These are phyloP conservation scores for Zelostemma sp. DNA, from an alignment of 1,140 invertebrate species.

Conservation along the genomic window DNA sequence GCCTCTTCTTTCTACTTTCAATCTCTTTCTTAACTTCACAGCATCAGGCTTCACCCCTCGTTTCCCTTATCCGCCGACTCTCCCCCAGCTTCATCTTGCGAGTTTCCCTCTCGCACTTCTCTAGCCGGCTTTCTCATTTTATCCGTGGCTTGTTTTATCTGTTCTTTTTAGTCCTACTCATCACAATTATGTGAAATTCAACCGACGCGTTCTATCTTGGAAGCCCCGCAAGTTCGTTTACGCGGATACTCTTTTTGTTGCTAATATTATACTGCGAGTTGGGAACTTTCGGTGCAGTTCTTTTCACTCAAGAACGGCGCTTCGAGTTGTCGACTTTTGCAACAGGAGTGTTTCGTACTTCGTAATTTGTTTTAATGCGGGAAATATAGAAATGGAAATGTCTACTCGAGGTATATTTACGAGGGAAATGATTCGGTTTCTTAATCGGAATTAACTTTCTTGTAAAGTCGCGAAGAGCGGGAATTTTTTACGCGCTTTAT, in stretches of 20 bases:
- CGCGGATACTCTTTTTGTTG: conserved; percentile 14
- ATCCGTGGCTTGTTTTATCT: neutral
- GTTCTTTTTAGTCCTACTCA: conserved; percentile 10
- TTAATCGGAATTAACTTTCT: neutral
- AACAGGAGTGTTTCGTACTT: neutral
- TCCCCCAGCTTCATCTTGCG: conserved; percentile 1
- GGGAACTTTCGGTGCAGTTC: neutral
- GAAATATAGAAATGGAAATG: neutral
- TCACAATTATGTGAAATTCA: conserved; percentile 37
- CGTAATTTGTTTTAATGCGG: conserved; percentile 1
- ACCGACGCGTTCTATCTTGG: conserved; percentile 18
- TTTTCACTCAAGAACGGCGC: neutral
- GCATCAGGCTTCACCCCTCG: conserved; percentile 12
- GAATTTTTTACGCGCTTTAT: neutral
- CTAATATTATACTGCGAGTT: conserved; percentile 9
- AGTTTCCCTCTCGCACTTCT: conserved; percentile 9
- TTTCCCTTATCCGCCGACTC: neutral
- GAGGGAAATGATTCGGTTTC: too few relatives aligned
- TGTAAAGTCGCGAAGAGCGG: neutral
- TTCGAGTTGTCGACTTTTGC: neutral
- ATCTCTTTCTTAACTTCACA: neutral
- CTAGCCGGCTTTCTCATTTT: conserved; percentile 7
- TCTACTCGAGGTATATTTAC: neutral
- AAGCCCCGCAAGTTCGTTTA: conserved; percentile 18
- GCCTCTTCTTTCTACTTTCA: conserved; percentile 13